phyloP scores from a whole-genome alignment of 1,140 invertebrate species.

The Probaryconus sp. region DNA sequence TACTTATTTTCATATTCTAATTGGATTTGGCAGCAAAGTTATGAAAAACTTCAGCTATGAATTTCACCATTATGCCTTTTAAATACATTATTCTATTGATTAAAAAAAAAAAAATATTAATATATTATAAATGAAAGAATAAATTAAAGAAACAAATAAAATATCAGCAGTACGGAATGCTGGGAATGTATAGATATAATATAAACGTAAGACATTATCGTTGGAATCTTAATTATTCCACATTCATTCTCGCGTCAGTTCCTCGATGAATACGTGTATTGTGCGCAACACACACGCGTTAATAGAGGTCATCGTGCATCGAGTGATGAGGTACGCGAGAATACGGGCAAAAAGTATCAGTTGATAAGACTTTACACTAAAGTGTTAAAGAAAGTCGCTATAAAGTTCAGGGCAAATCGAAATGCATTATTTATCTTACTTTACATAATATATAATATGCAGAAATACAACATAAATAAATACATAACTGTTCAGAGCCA shows the following conservation, averaged over 20 bases:
- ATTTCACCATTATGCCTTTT: too few species aligned
- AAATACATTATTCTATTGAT: too few species aligned
- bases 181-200: constrained; percentile 20
- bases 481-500: too few species aligned
- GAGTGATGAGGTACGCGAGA: constrained; percentile 4
- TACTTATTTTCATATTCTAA: too few species aligned
- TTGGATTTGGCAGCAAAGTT: too few species aligned
- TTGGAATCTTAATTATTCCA: constrained; percentile 56
- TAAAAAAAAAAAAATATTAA: too few species aligned
- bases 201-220: constrained; percentile 38
- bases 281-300: constrained; percentile 11
- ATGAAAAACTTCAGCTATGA: too few species aligned
- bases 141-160: constrained; percentile 7
- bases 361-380: not conserved
- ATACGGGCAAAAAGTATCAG: constrained; percentile 4
- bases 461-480: too few species aligned
- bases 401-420: not conserved
- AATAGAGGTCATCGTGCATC: constrained; percentile 31
- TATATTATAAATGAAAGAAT: too few species aligned
- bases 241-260: constrained; percentile 44
- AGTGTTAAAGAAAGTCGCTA: not conserved
- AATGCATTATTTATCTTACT: not conserved
- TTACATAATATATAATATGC: not conserved
- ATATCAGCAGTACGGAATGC: constrained; percentile 7
- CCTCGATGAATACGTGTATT: constrained; percentile 45